phyloP scores from a whole-genome alignment of 1,140 invertebrate genomes.

The Drosophila bocki region DNA sequence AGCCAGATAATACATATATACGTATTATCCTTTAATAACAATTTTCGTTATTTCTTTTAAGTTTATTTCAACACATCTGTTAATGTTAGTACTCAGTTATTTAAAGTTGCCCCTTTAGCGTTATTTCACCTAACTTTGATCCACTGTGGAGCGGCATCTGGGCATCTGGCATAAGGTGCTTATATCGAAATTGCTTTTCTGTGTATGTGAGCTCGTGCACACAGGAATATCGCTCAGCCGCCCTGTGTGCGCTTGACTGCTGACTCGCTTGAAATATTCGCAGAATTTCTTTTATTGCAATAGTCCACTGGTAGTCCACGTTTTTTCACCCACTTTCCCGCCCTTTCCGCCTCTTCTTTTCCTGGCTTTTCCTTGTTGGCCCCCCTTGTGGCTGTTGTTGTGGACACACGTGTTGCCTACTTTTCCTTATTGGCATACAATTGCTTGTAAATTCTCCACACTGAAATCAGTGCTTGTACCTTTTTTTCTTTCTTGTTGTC shows the following conservation, averaged over 20 bases:
- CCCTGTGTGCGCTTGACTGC: constrained; percentile 53
- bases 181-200: constrained; percentile 74
- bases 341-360: not conserved
- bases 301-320: constrained; percentile 60
- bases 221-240: constrained; percentile 61
- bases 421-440: constrained; percentile 75
- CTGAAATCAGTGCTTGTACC: constrained; percentile 55
- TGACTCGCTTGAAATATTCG: constrained; percentile 73
- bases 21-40: no score
- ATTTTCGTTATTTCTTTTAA: no score
- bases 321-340: constrained; percentile 23
- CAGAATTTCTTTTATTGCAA: constrained; percentile 77
- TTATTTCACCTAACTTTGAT: not conserved
- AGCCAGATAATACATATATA: no score
- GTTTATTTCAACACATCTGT: no score
- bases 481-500: constrained; percentile 28
- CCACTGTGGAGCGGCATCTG: constrained; percentile 37
- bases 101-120: not conserved
- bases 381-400: constrained; percentile 22
- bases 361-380: constrained; percentile 16
- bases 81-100: no score
- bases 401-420: constrained; percentile 67
- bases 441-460: constrained; percentile 69
- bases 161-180: constrained; percentile 70
- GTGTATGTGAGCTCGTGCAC: constrained; percentile 31